Conservation (phyloP, 2,888 invertebrate species). For the Drosophila algonquin region DNA sequence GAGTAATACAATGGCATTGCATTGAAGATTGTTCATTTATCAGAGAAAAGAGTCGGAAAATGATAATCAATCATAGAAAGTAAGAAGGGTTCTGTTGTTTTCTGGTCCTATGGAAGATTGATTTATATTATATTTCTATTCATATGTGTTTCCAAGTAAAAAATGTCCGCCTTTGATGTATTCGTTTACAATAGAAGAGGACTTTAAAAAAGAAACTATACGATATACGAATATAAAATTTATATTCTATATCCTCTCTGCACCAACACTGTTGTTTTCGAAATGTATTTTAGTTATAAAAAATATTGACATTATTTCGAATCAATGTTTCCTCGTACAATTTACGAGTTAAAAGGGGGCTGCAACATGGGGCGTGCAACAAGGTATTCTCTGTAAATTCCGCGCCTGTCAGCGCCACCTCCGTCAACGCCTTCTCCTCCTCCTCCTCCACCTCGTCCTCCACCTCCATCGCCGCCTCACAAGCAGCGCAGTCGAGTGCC, state of each 20-base stretch:
- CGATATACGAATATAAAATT: too few species aligned
- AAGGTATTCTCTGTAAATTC: constrained; percentile 60
- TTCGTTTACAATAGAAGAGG: not conserved
- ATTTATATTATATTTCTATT: too few species aligned
- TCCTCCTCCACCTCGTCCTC: constrained; percentile 5
- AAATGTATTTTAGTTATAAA: not conserved
- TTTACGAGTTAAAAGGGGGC: constrained; percentile 9
- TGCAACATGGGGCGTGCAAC: constrained; percentile 19
- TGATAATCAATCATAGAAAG: not conserved
- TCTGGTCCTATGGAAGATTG: not conserved
- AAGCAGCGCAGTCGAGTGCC: constrained; percentile 49
- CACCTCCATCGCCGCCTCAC: constrained; percentile 37
- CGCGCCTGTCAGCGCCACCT: constrained; percentile 67
- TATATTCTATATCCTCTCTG: too few species aligned
- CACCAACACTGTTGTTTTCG: not conserved
- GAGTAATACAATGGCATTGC: not conserved
- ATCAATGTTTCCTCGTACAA: not conserved
- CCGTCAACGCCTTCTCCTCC: constrained; percentile 49
- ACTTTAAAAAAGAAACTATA: too few species aligned
- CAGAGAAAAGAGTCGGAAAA: not conserved
- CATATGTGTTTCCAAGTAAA: too few species aligned
- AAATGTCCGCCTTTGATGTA: not conserved
- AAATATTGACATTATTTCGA: not conserved
- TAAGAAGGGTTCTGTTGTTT: not conserved
- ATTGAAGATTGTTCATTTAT: not conserved